Percentiles rank a stretch among this genome's conserved stretches.
These are phyloP conservation scores for Aplocera efformata DNA, from an alignment of 2,888 invertebrate genomes.

Conservation along the genomic window DNA sequence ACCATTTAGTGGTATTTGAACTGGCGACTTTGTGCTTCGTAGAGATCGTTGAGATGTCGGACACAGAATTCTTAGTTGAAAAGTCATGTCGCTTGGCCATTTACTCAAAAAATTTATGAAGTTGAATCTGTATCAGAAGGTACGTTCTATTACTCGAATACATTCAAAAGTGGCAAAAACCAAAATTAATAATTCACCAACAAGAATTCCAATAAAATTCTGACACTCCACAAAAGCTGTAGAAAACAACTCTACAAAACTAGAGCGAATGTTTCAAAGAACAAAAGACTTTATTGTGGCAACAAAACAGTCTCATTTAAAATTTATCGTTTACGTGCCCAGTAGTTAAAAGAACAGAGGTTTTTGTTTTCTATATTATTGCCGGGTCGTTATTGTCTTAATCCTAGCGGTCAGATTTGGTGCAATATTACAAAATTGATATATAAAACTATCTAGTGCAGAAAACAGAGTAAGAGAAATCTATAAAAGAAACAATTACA, in stretches of 20 bases:
- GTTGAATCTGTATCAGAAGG: too few relatives aligned
- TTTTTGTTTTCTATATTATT: constrained; percentile 8
- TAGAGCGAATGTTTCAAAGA: constrained; percentile 9
- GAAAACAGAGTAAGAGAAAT: background rate
- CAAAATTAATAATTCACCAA: too few relatives aligned
- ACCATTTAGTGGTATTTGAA: too few relatives aligned
- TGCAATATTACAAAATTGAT: background rate
- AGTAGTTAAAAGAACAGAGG: constrained; percentile 13
- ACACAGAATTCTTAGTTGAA: too few relatives aligned
- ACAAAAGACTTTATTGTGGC: constrained; percentile 18
- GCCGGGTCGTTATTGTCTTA: constrained; percentile 8
- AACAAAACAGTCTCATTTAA: constrained; percentile 15
- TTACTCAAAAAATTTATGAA: too few relatives aligned
- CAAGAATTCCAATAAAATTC: too few relatives aligned
- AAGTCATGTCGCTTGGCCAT: too few relatives aligned
- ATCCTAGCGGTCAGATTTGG: constrained; percentile 7
- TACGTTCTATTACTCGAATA: too few relatives aligned
- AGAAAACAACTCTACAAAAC: constrained; percentile 1
- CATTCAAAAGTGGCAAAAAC: too few relatives aligned
- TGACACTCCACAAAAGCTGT: constrained; percentile 3
- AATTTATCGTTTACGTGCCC: constrained; percentile 11
- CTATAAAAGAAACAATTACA: too few relatives aligned
- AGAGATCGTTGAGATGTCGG: too few relatives aligned
- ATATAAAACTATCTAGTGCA: background rate
- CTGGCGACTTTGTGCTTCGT: too few relatives aligned